Evolutionary conservation across 2,113 vertebrate species (phyloP).

Genomic region (Scolopax mira): DNA sequence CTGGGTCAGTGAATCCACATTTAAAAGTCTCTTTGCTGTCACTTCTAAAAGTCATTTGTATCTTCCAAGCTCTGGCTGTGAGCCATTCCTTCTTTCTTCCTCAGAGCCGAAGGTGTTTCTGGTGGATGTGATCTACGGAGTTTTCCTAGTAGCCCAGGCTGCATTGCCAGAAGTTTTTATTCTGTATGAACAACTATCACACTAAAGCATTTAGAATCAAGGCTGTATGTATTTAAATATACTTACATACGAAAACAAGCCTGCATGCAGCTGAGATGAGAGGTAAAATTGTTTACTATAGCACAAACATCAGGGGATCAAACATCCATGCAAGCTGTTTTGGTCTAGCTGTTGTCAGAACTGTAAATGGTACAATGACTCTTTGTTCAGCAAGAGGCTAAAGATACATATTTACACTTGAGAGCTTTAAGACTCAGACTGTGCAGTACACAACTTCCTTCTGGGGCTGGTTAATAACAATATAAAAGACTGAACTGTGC

Average conservation of each 20-base stretch:
- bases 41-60: not conserved
- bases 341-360: not conserved
- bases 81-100: not conserved
- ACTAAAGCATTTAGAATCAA: not conserved
- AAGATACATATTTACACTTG: not conserved
- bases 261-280: not conserved
- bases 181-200: not conserved
- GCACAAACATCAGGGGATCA: not conserved
- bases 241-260: not conserved
- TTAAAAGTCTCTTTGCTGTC: not conserved
- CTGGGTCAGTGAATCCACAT: not conserved
- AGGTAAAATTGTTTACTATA: not conserved
- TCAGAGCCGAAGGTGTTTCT: not conserved
- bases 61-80: not conserved
- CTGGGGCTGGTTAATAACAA: not conserved
- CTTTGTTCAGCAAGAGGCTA: not conserved
- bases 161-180: not conserved
- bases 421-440: not conserved
- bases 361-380: not conserved
- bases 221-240: not conserved
- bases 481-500: not conserved
- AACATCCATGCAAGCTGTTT: not conserved
- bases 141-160: not conserved
- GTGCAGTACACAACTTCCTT: not conserved
- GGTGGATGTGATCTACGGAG: not conserved